These are phyloP conservation scores for Xenopus tropicalis DNA, from an alignment of 2,113 vertebrate species.

Conservation along the genomic window UCB_Xtro_10.0 CM004447.2:51816001-51816500, in stretches of 20 bases:
- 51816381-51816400: conserved; percentile 94
- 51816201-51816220: conserved; percentile 78
- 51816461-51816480: conserved; percentile 73
- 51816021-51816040: too few relatives aligned
- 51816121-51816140: too few relatives aligned
- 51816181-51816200: conserved; percentile 89
- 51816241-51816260: conserved; percentile 94
- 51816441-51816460: conserved; percentile 89
- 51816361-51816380: conserved; percentile 96
- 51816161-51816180: conserved; percentile 74
- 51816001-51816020: too few relatives aligned
- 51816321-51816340: conserved; percentile 95
- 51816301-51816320: conserved; percentile 96
- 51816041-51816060: too few relatives aligned
- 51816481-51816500: conserved; percentile 51
- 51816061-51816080: too few relatives aligned
- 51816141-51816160: too few relatives aligned
- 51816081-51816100: too few relatives aligned
- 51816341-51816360: conserved; percentile 95
- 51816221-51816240: conserved; percentile 90
- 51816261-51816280: conserved; percentile 91
- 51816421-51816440: conserved; percentile 95
- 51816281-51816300: conserved; percentile 96
- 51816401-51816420: conserved; percentile 91
- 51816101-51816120: too few relatives aligned